Percentiles rank a stretch among this genome's conserved stretches.
phyloP scores from a whole-genome alignment of 2,113 vertebrate species.

The Chelonoidis abingdonii region DNA sequence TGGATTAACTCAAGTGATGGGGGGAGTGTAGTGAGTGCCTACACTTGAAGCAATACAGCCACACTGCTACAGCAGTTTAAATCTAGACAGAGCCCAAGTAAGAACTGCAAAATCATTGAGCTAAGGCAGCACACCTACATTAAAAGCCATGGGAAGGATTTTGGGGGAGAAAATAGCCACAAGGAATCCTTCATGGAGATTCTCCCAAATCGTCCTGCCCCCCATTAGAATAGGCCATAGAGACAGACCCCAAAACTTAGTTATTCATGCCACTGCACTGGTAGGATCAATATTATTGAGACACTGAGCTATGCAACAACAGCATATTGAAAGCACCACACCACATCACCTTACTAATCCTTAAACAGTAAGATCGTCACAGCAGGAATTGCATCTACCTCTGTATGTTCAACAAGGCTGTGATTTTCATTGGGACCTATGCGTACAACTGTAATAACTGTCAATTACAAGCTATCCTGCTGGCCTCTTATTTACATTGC shows the following conservation, averaged over 20 bases:
- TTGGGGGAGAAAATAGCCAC: neutral
- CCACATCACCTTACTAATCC: neutral
- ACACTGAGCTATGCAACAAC: fast-evolving
- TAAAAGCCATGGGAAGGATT: neutral
- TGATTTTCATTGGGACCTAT: neutral
- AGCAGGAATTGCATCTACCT: fast-evolving
- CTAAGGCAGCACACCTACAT: neutral
- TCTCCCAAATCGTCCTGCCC: neutral
- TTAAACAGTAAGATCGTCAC: fast-evolving
- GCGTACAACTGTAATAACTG: neutral
- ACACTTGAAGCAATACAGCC: neutral
- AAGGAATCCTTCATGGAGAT: neutral
- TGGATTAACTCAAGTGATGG: neutral
- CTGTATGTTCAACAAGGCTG: neutral
- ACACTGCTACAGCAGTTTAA: neutral
- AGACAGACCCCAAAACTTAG: neutral
- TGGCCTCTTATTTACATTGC: fast-evolving
- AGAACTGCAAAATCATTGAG: neutral
- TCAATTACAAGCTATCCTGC: fast-evolving
- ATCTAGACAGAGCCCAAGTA: neutral
- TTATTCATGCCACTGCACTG: neutral
- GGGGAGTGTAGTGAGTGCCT: neutral
- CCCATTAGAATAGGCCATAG: neutral
- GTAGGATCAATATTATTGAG: neutral
- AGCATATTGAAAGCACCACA: neutral